phyloP scores from a whole-genome alignment of 2,888 invertebrate genomes.

The Saturnia japonica region DNA sequence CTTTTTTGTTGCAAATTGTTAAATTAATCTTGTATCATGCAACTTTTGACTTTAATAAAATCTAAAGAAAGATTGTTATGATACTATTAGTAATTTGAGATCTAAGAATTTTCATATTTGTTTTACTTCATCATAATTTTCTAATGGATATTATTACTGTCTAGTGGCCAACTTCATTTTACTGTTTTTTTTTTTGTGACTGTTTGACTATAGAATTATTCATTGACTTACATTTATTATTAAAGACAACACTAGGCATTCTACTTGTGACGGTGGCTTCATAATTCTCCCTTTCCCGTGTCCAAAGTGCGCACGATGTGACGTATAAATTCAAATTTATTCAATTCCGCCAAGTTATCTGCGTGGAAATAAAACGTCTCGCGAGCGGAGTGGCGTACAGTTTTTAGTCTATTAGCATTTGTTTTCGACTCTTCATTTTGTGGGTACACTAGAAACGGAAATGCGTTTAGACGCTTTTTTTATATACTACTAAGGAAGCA shows the following conservation, averaged over 20 bases:
- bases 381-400: constrained; percentile 40
- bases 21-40: too few species aligned
- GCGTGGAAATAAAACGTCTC: constrained; percentile 71
- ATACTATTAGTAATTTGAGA: too few species aligned
- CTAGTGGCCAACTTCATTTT: background rate
- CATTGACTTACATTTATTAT: constrained; percentile 1
- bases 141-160: background rate
- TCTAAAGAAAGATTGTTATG: too few species aligned
- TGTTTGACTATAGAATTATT: background rate
- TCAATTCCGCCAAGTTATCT: constrained; percentile 63
- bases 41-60: too few species aligned
- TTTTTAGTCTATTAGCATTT: constrained; percentile 66
- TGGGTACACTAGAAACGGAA: too few species aligned
- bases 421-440: constrained; percentile 9
- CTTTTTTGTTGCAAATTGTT: too few species aligned
- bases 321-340: constrained; percentile 73
- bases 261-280: background rate
- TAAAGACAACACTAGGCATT: background rate
- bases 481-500: too few species aligned
- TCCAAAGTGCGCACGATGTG: constrained; percentile 36
- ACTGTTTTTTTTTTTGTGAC: background rate
- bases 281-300: constrained; percentile 26
- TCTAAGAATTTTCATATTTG: background rate
- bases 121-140: background rate
- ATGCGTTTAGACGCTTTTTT: too few species aligned